Conservation (phyloP, 2,113 vertebrate species). For the Aphelocoma coerulescens region DNA sequence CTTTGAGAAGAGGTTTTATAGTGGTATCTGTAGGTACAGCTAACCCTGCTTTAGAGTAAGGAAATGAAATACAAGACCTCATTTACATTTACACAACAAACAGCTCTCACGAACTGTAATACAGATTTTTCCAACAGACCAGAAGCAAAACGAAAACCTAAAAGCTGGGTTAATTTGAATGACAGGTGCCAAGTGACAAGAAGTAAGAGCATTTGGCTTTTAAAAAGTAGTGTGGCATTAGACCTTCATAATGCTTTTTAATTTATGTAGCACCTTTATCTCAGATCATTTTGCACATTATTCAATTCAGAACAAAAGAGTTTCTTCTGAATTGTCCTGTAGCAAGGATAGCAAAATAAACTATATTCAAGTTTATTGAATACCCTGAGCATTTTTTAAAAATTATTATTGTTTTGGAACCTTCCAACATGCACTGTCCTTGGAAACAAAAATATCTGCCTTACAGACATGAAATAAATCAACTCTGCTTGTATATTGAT, state of each 20-base stretch:
- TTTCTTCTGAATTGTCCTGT: background rate
- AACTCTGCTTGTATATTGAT: background rate
- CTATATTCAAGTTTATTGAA: background rate
- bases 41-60: background rate
- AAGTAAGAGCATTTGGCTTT: background rate
- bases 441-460: background rate
- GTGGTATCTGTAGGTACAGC: background rate
- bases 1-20: background rate
- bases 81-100: background rate
- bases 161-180: background rate
- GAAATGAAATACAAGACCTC: background rate
- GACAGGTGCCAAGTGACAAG: background rate
- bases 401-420: background rate
- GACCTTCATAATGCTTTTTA: background rate
- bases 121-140: background rate
- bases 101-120: background rate
- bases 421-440: background rate
- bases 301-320: background rate
- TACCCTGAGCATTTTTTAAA: rapidly evolving
- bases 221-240: background rate
- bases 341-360: background rate
- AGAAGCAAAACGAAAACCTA: background rate
- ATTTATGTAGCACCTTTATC: background rate
- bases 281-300: background rate
- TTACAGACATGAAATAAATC: background rate